Conservation (phyloP, 2,888 invertebrate genomes). For the Abrostola tripartita region DNA sequence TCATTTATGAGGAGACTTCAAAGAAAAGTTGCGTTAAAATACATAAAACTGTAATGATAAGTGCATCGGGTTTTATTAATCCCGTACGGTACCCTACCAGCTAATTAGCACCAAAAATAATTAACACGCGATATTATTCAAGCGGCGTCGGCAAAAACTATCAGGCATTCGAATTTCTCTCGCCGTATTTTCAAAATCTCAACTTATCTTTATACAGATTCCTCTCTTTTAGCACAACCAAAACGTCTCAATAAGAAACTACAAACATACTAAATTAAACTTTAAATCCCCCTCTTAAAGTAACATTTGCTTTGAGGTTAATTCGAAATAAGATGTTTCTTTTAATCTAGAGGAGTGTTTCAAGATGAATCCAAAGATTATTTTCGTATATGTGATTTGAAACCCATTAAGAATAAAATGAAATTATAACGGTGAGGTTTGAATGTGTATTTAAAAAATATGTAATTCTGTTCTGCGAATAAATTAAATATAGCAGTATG, state of each 20-base stretch:
- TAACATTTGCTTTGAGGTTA: not conserved
- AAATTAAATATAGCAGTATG: conserved; percentile 26
- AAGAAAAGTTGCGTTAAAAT: not conserved
- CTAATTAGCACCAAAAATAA: conserved; percentile 83
- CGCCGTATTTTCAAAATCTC: conserved; percentile 86
- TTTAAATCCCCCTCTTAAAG: conserved; percentile 10
- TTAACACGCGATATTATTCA: conserved; percentile 78
- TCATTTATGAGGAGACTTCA: too few relatives aligned
- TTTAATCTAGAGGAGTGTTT: conserved; percentile 74
- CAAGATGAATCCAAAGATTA: conserved; percentile 82
- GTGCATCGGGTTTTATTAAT: conserved; percentile 13
- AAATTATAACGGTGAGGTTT: conserved; percentile 71
- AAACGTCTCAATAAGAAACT: conserved; percentile 44
- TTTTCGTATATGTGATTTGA: conserved; percentile 69
- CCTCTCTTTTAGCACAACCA: conserved; percentile 52
- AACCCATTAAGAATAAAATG: conserved; percentile 72
- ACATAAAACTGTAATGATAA: not conserved
- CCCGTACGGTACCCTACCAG: conserved; percentile 60
- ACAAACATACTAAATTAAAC: conserved; percentile 13
- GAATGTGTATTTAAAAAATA: conserved; percentile 58
- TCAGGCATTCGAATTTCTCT: conserved; percentile 80
- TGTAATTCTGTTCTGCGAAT: conserved; percentile 40
- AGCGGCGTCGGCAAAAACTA: conserved; percentile 76
- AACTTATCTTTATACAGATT: conserved; percentile 76
- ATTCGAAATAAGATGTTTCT: conserved; percentile 38